A percentile compares a stretch with the other conserved stretches of the same genome.
phyloP scores from a whole-genome alignment of 2,888 invertebrate species.

The Imbricaverruca yamaguchii region DNA sequence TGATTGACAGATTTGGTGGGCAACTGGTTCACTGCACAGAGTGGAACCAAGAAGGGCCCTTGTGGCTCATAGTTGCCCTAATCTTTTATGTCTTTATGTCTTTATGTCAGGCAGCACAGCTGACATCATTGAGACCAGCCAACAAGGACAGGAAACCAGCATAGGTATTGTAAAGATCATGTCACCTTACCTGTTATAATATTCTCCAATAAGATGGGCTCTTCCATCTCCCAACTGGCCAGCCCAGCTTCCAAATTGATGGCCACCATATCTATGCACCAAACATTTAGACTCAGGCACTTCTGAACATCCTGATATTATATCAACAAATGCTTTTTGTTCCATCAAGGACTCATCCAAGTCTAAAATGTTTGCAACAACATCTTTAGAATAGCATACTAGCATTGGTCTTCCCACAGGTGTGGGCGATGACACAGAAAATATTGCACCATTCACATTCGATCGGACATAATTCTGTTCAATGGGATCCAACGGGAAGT shows the following conservation, averaged over 20 bases:
- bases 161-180: neutral
- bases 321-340: slow-evolving; percentile 49
- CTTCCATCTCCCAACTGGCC: slow-evolving; percentile 61
- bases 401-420: slow-evolving; percentile 37
- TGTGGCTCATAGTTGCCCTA: too few relatives aligned
- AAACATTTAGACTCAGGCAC: slow-evolving; percentile 53
- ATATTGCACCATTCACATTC: slow-evolving; percentile 52
- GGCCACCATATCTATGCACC: slow-evolving; percentile 57
- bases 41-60: too few relatives aligned
- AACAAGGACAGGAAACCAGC: too few relatives aligned
- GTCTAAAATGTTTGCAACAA: slow-evolving; percentile 46
- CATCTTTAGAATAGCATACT: slow-evolving; percentile 28
- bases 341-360: slow-evolving; percentile 41
- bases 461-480: slow-evolving; percentile 49
- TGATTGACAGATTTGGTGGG: too few relatives aligned
- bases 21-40: too few relatives aligned
- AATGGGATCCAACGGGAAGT: slow-evolving; percentile 50
- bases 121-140: too few relatives aligned
- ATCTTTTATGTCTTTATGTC: too few relatives aligned
- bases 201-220: slow-evolving; percentile 51
- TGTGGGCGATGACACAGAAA: slow-evolving; percentile 50
- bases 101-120: too few relatives aligned
- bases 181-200: slow-evolving; percentile 45
- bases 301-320: slow-evolving; percentile 53
- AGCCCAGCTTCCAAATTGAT: slow-evolving; percentile 61